These are phyloP conservation scores for Chymomyza amoena DNA, from an alignment of 2,888 invertebrate species.

Conservation along the genomic window DNA sequence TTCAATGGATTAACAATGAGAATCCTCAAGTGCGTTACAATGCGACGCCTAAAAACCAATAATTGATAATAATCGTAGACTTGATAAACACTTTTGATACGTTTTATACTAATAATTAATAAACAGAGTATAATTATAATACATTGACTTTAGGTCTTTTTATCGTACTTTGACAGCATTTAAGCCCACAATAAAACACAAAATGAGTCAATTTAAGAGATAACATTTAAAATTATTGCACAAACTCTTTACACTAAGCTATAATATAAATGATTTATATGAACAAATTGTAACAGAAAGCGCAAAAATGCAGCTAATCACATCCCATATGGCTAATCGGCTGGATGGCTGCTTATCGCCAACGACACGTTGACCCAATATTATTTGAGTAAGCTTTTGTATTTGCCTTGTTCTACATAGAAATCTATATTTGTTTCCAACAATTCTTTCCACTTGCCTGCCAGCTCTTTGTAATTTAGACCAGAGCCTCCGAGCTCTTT, in stretches of 20 bases:
- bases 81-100: constrained; percentile 70
- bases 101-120: constrained; percentile 69
- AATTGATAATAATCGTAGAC: constrained; percentile 72
- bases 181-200: neutral
- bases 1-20: constrained; percentile 43
- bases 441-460: constrained; percentile 74
- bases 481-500: constrained; percentile 75
- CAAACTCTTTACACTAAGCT: neutral
- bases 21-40: neutral
- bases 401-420: constrained; percentile 75
- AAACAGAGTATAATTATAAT: constrained; percentile 40
- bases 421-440: constrained; percentile 73
- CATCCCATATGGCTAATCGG: constrained; percentile 38
- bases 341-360: constrained; percentile 48
- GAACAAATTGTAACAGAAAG: neutral
- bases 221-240: neutral
- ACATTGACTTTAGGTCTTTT: neutral
- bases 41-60: constrained; percentile 48
- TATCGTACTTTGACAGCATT: constrained; percentile 28
- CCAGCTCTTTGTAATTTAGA: constrained; percentile 69
- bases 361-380: constrained; percentile 30
- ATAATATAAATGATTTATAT: neutral
- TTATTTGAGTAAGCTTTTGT: constrained; percentile 65
- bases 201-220: neutral
- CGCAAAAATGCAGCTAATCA: neutral